phyloP scores from a whole-genome alignment of 2,797 vertebrate species.

The Tachyglossus aculeatus region DNA sequence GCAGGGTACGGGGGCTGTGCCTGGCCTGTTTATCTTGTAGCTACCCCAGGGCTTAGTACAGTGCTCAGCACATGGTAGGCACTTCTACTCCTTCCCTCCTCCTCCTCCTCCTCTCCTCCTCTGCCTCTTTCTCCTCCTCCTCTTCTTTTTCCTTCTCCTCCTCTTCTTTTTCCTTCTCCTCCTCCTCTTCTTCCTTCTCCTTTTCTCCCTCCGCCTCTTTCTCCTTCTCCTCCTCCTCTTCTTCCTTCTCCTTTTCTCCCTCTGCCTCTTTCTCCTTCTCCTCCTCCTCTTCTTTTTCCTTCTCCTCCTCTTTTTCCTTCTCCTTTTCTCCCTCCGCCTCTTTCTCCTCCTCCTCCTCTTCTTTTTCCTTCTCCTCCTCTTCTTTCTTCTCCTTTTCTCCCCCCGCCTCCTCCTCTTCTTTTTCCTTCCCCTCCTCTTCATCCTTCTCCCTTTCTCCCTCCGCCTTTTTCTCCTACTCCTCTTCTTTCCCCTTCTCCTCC shows the following conservation, averaged over 20 bases:
- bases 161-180: slow-evolving; percentile 10
- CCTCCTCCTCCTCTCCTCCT: too few relatives aligned
- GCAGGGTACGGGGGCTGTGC: too few relatives aligned
- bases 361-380: not conserved
- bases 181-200: not conserved
- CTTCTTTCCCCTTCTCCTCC: not conserved
- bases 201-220: not conserved
- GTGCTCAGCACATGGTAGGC: too few relatives aligned
- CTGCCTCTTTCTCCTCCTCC: too few relatives aligned
- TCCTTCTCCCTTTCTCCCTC: slow-evolving; percentile 9
- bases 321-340: not conserved
- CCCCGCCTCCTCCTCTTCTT: not conserved
- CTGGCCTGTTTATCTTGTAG: too few relatives aligned
- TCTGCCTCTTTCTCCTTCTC: slow-evolving; percentile 15
- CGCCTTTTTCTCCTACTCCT: slow-evolving; percentile 33
- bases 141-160: slow-evolving; percentile 43
- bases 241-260: slow-evolving; percentile 52
- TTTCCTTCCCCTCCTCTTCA: slow-evolving; percentile 1
- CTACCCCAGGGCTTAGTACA: too few relatives aligned
- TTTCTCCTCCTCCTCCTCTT: not conserved
- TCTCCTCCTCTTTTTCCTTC: not conserved
- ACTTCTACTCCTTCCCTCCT: too few relatives aligned
- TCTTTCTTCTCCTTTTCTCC: not conserved
- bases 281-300: too few relatives aligned
- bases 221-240: too few relatives aligned